Conservation (phyloP, 1,140 invertebrate genomes). For the Stenopsyche tienmushanensis region DNA sequence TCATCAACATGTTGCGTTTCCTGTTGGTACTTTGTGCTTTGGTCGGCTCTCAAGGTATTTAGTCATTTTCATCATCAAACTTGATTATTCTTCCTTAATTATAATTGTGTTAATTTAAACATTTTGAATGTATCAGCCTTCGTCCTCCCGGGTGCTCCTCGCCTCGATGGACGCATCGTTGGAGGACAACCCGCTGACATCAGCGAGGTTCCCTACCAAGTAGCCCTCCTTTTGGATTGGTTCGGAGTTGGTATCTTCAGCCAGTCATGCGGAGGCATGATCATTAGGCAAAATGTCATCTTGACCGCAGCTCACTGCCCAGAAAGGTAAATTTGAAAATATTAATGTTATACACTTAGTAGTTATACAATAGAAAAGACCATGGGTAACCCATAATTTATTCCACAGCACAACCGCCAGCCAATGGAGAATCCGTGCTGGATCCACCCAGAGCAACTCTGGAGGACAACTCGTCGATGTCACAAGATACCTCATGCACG, state of each 20-base stretch:
- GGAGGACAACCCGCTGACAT: conserved; percentile 20
- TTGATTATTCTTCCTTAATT: not conserved
- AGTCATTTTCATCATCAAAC: no score
- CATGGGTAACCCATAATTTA: not conserved
- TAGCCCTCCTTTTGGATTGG: conserved; percentile 17
- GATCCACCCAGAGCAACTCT: conserved; percentile 9
- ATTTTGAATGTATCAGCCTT: not conserved
- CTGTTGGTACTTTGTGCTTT: conserved; percentile 12
- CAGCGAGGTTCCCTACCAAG: conserved; percentile 30
- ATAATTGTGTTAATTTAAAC: not conserved
- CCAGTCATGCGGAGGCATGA: conserved; percentile 8
- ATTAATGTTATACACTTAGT: not conserved
- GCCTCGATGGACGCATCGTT: conserved; percentile 44
- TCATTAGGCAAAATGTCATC: conserved; percentile 2
- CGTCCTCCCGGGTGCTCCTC: not conserved
- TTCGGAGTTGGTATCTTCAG: not conserved
- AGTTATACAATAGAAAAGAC: conserved; percentile 4
- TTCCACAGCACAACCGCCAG: not conserved
- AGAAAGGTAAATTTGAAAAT: not conserved
- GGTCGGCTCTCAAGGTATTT: conserved; percentile 12
- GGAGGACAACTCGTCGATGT: conserved; percentile 26
- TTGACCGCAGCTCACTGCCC: conserved; percentile 13
- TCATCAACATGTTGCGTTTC: conserved; percentile 15
- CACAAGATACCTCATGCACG: not conserved
- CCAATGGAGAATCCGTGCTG: conserved; percentile 33